Evolutionary conservation across 1,140 invertebrate species (phyloP).

Genomic region (Reticulitermes speratus): DNA sequence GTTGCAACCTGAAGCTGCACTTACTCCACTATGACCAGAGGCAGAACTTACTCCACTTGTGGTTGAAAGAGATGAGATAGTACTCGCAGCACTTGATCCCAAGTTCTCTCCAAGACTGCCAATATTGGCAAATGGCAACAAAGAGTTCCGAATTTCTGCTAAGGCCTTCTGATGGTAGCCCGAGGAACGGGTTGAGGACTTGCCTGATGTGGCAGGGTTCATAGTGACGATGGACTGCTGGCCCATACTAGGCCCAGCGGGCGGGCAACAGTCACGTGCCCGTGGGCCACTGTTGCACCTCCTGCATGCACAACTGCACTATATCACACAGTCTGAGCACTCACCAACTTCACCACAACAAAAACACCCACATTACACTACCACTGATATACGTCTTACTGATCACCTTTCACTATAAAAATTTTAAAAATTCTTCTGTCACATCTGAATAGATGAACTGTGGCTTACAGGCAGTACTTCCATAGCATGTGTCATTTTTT

Average conservation of each 20-base stretch:
- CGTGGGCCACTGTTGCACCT: conserved; percentile 35
- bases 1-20: conserved; percentile 53
- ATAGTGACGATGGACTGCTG: conserved; percentile 57
- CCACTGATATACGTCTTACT: neutral
- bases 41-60: conserved; percentile 65
- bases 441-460: neutral
- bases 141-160: conserved; percentile 81
- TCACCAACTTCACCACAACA: neutral
- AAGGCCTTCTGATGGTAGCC: conserved; percentile 86
- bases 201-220: conserved; percentile 65
- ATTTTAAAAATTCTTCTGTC: neutral
- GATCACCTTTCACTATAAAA: neutral
- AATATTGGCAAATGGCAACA: conserved; percentile 80
- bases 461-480: neutral
- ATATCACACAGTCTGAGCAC: conserved; percentile 6
- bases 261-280: conserved; percentile 39
- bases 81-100: conserved; percentile 72
- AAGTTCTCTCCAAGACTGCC: conserved; percentile 56
- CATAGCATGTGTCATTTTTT: neutral
- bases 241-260: conserved; percentile 62
- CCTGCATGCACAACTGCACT: conserved; percentile 29
- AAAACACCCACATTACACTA: conserved; percentile 22
- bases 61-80: conserved; percentile 65
- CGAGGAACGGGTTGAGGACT: conserved; percentile 71
- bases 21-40: conserved; percentile 61